phyloP scores from a whole-genome alignment of 2,888 invertebrate species.

The Zeuzera pyrina region DNA sequence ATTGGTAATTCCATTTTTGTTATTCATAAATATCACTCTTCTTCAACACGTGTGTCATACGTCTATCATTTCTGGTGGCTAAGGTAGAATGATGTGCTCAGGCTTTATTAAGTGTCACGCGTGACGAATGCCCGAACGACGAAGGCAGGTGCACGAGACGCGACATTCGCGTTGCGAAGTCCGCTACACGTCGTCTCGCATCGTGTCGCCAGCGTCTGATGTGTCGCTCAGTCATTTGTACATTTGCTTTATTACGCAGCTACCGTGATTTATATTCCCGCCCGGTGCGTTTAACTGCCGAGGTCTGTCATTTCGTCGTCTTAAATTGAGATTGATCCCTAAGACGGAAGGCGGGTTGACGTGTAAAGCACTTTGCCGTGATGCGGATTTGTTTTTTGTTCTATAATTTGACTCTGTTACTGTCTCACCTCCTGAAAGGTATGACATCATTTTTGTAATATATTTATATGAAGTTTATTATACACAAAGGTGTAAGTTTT shows the following conservation, averaged over 20 bases:
- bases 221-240: conserved; percentile 45
- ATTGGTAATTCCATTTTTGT: too few species aligned
- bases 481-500: too few species aligned
- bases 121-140: conserved; percentile 53
- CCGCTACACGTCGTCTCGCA: background rate
- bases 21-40: too few species aligned
- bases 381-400: conserved; percentile 47
- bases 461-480: too few species aligned
- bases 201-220: conserved; percentile 18
- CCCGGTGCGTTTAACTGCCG: conserved; percentile 70
- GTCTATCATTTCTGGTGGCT: conserved; percentile 21
- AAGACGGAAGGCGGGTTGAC: conserved; percentile 43
- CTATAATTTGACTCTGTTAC: conserved; percentile 27
- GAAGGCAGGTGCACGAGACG: conserved; percentile 29
- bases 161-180: background rate
- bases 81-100: conserved; percentile 29
- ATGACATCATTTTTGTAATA: too few species aligned
- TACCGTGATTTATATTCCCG: conserved; percentile 61
- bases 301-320: conserved; percentile 66
- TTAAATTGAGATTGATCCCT: conserved; percentile 70
- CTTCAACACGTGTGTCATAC: conserved; percentile 14
- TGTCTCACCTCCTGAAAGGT: too few species aligned
- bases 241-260: conserved; percentile 60
- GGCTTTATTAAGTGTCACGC: conserved; percentile 60
- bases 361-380: conserved; percentile 33